Evolutionary conservation across 2,888 invertebrate genomes (phyloP).

Genomic region (Panzeria rudis): DNA sequence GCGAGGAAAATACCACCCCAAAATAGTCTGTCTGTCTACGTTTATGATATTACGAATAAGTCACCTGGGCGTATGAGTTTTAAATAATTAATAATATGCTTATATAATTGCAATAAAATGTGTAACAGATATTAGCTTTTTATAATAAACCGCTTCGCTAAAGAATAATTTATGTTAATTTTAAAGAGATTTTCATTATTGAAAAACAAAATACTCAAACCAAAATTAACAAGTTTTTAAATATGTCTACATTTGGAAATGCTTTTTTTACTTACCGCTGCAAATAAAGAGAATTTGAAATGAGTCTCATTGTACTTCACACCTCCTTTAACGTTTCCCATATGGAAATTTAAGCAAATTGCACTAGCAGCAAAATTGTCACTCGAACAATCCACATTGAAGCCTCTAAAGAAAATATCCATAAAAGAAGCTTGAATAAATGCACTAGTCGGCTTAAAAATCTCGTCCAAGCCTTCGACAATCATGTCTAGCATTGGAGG

Average conservation of each 20-base stretch:
- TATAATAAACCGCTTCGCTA: background rate
- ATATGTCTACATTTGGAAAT: background rate
- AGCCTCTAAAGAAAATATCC: slow-evolving; percentile 89
- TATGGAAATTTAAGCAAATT: slow-evolving; percentile 87
- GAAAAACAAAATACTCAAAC: no score
- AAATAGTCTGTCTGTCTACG: no score
- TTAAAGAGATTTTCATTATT: no score
- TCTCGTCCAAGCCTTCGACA: slow-evolving; percentile 88
- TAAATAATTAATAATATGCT: no score
- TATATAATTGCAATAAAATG: no score
- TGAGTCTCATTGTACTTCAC: slow-evolving; percentile 86
- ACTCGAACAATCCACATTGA: slow-evolving; percentile 88
- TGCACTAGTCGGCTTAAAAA: slow-evolving; percentile 86
- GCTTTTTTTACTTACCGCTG: background rate
- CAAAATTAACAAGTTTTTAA: no score
- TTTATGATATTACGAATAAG: no score
- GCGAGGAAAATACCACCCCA: no score
- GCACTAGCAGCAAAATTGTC: slow-evolving; percentile 90
- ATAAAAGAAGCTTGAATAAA: slow-evolving; percentile 86
- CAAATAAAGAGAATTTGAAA: slow-evolving; percentile 86
- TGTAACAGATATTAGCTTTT: no score
- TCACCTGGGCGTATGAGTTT: no score
- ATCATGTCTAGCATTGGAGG: slow-evolving; percentile 85
- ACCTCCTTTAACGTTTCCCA: slow-evolving; percentile 85
- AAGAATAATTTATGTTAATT: no score